phyloP scores from a whole-genome alignment of 2,797 vertebrate species.

The Intellagama lesueurii region DNA sequence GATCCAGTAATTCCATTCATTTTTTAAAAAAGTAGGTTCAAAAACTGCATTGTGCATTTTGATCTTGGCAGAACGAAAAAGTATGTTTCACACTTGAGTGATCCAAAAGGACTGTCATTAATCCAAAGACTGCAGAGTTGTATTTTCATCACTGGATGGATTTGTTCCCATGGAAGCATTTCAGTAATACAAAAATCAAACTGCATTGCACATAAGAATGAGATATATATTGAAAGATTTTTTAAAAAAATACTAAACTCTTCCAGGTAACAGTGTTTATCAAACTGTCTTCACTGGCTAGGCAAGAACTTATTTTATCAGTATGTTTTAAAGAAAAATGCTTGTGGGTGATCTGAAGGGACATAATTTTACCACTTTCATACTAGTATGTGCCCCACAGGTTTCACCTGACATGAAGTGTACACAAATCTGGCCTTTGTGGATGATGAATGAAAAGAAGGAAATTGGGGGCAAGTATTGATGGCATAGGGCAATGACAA shows the following conservation, averaged over 20 bases:
- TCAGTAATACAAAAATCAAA: conserved; percentile 2
- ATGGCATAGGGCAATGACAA: not conserved
- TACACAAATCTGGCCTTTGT: not conserved
- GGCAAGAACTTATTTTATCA: not conserved
- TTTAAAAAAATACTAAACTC: not conserved
- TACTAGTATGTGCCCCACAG: not conserved
- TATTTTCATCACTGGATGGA: not conserved
- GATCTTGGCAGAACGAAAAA: not conserved
- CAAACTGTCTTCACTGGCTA: not conserved
- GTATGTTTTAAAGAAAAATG: conserved; percentile 20
- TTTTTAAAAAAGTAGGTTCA: not conserved
- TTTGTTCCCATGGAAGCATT: conserved; percentile 10
- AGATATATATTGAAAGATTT: not conserved
- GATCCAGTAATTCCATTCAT: not conserved
- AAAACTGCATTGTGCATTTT: not conserved
- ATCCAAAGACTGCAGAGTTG: not conserved
- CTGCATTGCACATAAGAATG: not conserved
- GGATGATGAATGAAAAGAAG: not conserved
- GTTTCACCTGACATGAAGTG: not conserved
- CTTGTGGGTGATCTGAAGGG: not conserved
- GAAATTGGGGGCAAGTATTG: not conserved
- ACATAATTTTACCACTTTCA: not conserved
- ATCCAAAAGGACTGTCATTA: conserved; percentile 1
- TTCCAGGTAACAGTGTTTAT: not conserved
- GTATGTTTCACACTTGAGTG: not conserved